phyloP scores from a whole-genome alignment of 1,140 invertebrate genomes.

The Diorhabda carinulata region DNA sequence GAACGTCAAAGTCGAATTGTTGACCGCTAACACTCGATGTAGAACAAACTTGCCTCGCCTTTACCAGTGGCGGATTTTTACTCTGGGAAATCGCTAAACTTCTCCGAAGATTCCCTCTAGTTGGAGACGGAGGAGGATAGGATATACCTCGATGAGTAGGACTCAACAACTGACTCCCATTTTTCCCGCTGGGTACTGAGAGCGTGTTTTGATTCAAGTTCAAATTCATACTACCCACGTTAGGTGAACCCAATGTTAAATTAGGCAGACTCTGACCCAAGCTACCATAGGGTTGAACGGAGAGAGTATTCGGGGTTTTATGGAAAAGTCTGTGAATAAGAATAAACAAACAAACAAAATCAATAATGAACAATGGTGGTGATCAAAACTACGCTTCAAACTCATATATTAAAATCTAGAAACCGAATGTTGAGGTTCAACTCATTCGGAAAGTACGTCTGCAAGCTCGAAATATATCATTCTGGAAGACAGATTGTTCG shows the following conservation, averaged over 20 bases:
- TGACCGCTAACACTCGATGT: conserved; percentile 35
- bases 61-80: conserved; percentile 71
- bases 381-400: too few species aligned
- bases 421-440: too few species aligned
- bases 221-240: conserved; percentile 49
- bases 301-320: conserved; percentile 67
- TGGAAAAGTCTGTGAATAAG: conserved; percentile 34
- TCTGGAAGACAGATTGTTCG: too few species aligned
- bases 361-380: too few species aligned
- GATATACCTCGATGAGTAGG: conserved; percentile 63
- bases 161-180: conserved; percentile 51
- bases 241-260: conserved; percentile 55
- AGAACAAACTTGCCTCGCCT: conserved; percentile 55
- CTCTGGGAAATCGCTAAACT: conserved; percentile 65
- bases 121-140: conserved; percentile 73
- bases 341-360: neutral
- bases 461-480: too few species aligned
- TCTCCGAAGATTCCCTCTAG: conserved; percentile 62
- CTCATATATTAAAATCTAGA: too few species aligned
- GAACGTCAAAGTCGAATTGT: conserved; percentile 49
- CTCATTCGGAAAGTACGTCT: too few species aligned
- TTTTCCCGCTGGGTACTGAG: conserved; percentile 52
- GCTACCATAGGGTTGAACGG: conserved; percentile 65
- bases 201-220: conserved; percentile 53
- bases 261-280: conserved; percentile 72